A percentile compares a stretch with the other conserved stretches of the same genome.
These are phyloP conservation scores for Ladona fulva DNA, from an alignment of 1,140 invertebrate genomes.

Conservation along the genomic window DNA sequence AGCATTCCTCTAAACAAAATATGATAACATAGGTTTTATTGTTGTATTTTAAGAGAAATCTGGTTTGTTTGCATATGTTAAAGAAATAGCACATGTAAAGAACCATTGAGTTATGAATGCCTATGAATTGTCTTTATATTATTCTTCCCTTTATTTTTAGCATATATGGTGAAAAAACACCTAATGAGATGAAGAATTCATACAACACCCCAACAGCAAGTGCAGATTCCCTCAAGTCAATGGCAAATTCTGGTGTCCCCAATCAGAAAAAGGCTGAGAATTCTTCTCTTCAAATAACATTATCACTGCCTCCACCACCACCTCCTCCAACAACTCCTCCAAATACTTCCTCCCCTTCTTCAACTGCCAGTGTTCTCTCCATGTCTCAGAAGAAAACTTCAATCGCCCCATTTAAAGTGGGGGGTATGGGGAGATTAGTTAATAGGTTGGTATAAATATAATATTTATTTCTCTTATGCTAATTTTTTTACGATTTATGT, in stretches of 20 bases:
- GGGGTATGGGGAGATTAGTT: not conserved
- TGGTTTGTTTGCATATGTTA: no score
- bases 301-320: not conserved
- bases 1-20: no score
- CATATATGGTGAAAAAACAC: not conserved
- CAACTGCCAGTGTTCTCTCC: not conserved
- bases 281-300: not conserved
- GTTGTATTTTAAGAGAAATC: no score
- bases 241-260: not conserved
- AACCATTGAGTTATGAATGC: no score
- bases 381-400: not conserved
- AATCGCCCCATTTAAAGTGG: slow-evolving; percentile 17
- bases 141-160: not conserved
- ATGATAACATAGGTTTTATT: no score
- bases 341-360: not conserved
- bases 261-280: not conserved
- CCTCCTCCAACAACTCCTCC: not conserved
- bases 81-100: no score
- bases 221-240: not conserved
- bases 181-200: not conserved
- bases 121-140: no score
- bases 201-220: not conserved
- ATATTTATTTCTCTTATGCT: no score
- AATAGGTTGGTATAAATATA: no score
- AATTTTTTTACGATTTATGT: no score